Evolutionary conservation across 2,113 vertebrate genomes (phyloP), one percentile per base, ranked within the genome.

Genomic region (Hirundichthys speculiger): DNA sequence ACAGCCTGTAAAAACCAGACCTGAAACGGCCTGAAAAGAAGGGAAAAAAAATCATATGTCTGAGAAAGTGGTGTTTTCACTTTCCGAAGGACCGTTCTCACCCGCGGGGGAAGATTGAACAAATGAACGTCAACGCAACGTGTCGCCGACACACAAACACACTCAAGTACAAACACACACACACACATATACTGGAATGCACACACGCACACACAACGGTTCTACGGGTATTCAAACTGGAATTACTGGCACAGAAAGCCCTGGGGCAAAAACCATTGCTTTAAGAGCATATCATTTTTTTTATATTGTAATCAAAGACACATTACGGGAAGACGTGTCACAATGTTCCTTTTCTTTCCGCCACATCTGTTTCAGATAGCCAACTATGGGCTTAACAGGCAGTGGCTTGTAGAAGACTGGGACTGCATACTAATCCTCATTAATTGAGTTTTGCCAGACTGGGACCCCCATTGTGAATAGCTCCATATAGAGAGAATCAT

Each of bases 1-100:
- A 92, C 90, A 92, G 91, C 90, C 89, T 89, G 91, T 93, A 92
- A 93, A 93, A 91, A 78, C 77, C 88, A 90, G 88, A 87, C 84
- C 88, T 91, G 87, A 89, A 91, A 90, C 87, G 79, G 80, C 76
- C 84, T 84, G 85, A 91, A 87, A 90, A 76, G 52, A 69, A 66
- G 81, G 54, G 79, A 71, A 85, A 78, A 79, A 73, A 71, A 86
- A 72, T 79, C 76, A 58, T 79, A 78, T 50, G 85, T 82, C 81
- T 86, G 86, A 89, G 86, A 89, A 89, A 88, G 79, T 80, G 82
- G 79, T 87, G 88, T 88, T 90, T 89, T 90, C 88, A 90, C 90
- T 89, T 88, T 89, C 84, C 72, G 57, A 73, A 12, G 30, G 77
- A 72, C 80, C 60, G 46, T 89, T 89, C 78, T 83, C 86, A 87